A percentile compares a stretch with the other conserved stretches of the same genome.
Evolutionary conservation across 2,888 invertebrate species (phyloP).

Genomic region (Achlya flavicornis): DNA sequence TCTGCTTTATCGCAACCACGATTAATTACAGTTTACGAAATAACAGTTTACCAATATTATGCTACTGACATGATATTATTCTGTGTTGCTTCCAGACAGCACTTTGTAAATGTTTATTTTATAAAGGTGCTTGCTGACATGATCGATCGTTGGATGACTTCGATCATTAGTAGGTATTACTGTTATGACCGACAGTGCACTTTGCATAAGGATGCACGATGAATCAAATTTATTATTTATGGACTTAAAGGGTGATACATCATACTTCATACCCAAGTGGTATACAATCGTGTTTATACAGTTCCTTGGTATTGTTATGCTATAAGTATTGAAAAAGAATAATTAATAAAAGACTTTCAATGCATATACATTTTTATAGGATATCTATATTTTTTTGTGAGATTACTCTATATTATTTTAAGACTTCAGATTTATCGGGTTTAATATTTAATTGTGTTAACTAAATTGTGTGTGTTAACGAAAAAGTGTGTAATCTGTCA

Average conservation of each 20-base stretch:
- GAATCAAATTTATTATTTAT: not conserved
- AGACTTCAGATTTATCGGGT: too few species aligned
- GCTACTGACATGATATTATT: not conserved
- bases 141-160: slow-evolving; percentile 5
- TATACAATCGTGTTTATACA: too few species aligned
- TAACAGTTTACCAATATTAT: slow-evolving; percentile 5
- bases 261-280: too few species aligned
- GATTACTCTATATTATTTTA: too few species aligned
- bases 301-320: too few species aligned
- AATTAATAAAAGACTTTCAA: too few species aligned
- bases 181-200: not conserved
- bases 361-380: too few species aligned
- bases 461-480: too few species aligned
- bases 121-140: slow-evolving; percentile 2
- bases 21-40: not conserved
- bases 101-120: slow-evolving; percentile 1
- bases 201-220: not conserved
- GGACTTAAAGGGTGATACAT: not conserved
- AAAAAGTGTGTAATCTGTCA: too few species aligned
- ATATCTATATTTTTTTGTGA: too few species aligned
- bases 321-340: too few species aligned
- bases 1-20: not conserved
- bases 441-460: too few species aligned
- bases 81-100: not conserved
- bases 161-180: not conserved